Evolutionary conservation across 2,888 invertebrate genomes (phyloP).

Genomic region (Linyphia triangularis): DNA sequence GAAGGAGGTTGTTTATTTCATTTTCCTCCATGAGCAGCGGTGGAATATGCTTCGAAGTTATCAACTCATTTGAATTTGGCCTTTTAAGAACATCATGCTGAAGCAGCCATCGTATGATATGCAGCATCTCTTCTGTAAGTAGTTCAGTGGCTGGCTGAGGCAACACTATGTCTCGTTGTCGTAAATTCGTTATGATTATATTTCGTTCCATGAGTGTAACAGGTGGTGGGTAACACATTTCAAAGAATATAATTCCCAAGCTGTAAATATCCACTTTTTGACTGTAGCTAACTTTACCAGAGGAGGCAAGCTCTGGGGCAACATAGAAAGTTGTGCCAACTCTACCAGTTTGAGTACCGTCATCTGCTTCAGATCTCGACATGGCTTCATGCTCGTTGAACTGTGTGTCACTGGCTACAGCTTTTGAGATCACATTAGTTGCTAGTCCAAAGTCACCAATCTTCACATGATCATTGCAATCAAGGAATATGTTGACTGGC

Average conservation of each 20-base stretch:
- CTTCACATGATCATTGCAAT: constrained; percentile 93
- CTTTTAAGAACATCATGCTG: constrained; percentile 90
- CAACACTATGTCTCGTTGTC: constrained; percentile 85
- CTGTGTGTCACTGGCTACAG: constrained; percentile 22
- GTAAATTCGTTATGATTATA: constrained; percentile 86
- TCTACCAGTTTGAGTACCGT: constrained; percentile 85
- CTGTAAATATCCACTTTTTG: constrained; percentile 89
- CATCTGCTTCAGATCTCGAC: constrained; percentile 70
- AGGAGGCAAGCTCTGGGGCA: constrained; percentile 91
- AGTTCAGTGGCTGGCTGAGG: constrained; percentile 85
- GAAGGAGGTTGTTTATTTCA: constrained; percentile 89
- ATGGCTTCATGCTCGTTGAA: constrained; percentile 16
- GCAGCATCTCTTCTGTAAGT: constrained; percentile 81
- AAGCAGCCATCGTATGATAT: constrained; percentile 85
- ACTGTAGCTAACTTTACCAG: constrained; percentile 87
- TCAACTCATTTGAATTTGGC: constrained; percentile 91
- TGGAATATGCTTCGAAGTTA: constrained; percentile 90
- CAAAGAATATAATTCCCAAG: constrained; percentile 94
- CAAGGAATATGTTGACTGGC: constrained; percentile 94
- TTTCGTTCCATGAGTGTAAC: constrained; percentile 94
- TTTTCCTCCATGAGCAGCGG: constrained; percentile 92
- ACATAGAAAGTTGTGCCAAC: constrained; percentile 97
- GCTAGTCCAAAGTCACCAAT: constrained; percentile 99
- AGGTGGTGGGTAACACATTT: constrained; percentile 94
- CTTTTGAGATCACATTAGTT: constrained; percentile 71